Evolutionary conservation across 2,113 vertebrate species (phyloP).

Genomic region (Erythrocebus patas): DNA sequence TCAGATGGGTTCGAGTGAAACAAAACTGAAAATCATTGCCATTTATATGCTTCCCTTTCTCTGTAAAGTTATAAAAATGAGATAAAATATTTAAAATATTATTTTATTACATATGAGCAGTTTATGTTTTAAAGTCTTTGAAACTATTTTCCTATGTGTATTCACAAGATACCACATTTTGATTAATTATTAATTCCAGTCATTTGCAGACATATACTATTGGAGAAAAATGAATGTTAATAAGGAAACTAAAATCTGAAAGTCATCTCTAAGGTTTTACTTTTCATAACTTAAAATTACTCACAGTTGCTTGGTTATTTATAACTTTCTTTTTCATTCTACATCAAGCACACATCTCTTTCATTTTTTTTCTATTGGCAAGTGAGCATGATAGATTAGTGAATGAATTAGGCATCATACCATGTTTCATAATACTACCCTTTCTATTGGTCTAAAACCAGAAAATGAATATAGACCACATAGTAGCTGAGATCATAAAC

Average conservation of each 20-base stretch:
- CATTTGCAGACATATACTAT: constrained; percentile 47
- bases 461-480: background rate
- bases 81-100: constrained; percentile 35
- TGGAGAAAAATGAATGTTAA: constrained; percentile 58
- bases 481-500: background rate
- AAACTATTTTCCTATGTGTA: constrained; percentile 65
- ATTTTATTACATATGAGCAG: background rate
- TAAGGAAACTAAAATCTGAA: constrained; percentile 61
- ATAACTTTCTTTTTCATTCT: constrained; percentile 76
- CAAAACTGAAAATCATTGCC: background rate
- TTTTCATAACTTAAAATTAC: constrained; percentile 72
- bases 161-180: constrained; percentile 48
- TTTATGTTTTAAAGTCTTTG: constrained; percentile 65
- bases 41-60: background rate
- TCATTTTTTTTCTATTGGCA: constrained; percentile 68
- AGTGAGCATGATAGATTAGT: constrained; percentile 53
- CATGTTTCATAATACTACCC: background rate
- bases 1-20: background rate
- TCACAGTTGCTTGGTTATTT: constrained; percentile 70
- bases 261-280: constrained; percentile 66
- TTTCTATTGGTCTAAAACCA: background rate
- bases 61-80: background rate
- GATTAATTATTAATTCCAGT: constrained; percentile 49
- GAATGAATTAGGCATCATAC: background rate
- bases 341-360: constrained; percentile 72